phyloP scores from a whole-genome alignment of 2,113 vertebrate species.

The Suncus etruscus region DNA sequence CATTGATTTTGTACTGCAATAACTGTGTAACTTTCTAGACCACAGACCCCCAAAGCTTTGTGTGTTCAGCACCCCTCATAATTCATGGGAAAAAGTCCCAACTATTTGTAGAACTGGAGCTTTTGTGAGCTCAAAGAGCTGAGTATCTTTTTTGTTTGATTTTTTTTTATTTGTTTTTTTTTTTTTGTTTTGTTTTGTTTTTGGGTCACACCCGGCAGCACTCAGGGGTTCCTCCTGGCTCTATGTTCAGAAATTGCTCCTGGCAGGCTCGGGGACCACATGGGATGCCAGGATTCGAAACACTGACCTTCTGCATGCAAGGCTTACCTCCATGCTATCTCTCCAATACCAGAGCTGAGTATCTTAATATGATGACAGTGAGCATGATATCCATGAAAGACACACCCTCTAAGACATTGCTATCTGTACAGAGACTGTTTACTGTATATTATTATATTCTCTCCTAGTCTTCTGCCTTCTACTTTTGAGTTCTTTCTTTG shows the following conservation, averaged over 20 bases:
- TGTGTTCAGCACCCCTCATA: not conserved
- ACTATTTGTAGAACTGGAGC: accelerated
- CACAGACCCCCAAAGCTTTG: not conserved
- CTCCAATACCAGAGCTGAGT: too few species aligned
- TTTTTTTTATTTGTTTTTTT: too few species aligned
- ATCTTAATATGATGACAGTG: not conserved
- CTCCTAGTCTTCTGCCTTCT: not conserved
- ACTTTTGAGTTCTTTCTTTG: too few species aligned
- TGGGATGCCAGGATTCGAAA: too few species aligned
- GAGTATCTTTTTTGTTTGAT: too few species aligned
- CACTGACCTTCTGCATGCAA: too few species aligned
- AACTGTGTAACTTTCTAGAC: not conserved
- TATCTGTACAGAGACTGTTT: not conserved
- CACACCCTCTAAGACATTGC: not conserved
- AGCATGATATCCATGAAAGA: not conserved
- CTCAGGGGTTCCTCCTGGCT: too few species aligned
- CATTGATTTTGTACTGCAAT: not conserved
- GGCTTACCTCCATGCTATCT: too few species aligned
- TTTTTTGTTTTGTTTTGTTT: too few species aligned
- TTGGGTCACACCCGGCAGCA: too few species aligned
- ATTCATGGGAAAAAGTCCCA: accelerated
- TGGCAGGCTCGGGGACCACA: too few species aligned
- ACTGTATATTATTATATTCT: not conserved
- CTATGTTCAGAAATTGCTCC: too few species aligned
- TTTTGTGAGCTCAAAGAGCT: not conserved